Base-by-base conservation (phyloP, 2,888 invertebrate genomes). In the Cetonia aurata region DNA sequence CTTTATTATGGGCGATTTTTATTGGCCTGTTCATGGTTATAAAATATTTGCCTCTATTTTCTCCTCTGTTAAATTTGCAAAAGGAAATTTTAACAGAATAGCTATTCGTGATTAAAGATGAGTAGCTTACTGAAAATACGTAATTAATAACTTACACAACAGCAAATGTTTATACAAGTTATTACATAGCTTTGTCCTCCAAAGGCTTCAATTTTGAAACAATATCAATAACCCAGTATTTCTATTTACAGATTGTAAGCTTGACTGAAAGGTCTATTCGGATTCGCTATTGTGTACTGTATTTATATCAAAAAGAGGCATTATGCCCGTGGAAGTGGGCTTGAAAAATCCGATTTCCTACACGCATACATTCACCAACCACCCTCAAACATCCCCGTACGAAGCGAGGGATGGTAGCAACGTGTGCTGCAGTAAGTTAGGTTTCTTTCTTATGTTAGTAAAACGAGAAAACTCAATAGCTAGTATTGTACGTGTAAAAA, bases 331-430 rank as follows among this genome's bases (percentile, higher is more conserved):
- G 83, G 84, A 84, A 84, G 84, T 84, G 82, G 83, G 83, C 83
- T 84, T 83, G 84, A 84, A 84, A 83, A 83, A 84, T 84, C 83
- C 83, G 82, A 84, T 84, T 84, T 84, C 83, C 82, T 82, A 80
- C 80, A 79, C 80, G 77, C 78, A 80, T 77, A 79, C 25, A 25
- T 4, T 3, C 25, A 25, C 25, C 25, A 83, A 80, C 81, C 82
- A 79, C 82, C 82, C 82, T 81, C 82, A 75, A 79, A 80, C 42
- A 71, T 55, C 48, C 25, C 25, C 50, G 67, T 37, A 62, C 71
- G 68, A 55, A 37, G 59, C 50, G 55, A 67, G 48, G 68, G 62
- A 55, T 68, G 68, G 37, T 69, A 71, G 62, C 48, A 68, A 37
- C n/a, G 53, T 44, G 50, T 46, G 46, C 46, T 31, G 59, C 48